These are phyloP conservation scores for Botrylloides violaceus DNA, from an alignment of 23 tunicate genomes.

Conservation along the genomic window DNA sequence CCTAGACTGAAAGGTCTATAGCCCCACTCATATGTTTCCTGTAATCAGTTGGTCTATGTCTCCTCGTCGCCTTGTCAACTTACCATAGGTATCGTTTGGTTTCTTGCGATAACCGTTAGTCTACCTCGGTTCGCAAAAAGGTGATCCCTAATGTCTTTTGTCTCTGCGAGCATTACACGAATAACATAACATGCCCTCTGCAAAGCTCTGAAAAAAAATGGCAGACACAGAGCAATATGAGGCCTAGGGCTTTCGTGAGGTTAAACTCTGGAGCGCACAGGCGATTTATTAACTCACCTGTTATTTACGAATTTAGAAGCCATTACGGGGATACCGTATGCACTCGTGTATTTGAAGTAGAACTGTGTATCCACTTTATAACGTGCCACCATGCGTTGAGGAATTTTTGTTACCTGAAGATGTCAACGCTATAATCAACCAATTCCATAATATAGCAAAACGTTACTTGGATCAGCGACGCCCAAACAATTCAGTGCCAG, in stretches of 20 bases:
- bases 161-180: conserved; percentile 45
- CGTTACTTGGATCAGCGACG: too few relatives aligned
- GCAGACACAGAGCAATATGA: too few relatives aligned
- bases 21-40: too few relatives aligned
- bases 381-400: not conserved
- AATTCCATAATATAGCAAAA: too few relatives aligned
- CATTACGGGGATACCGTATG: conserved; percentile 47
- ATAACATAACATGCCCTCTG: conserved; percentile 51
- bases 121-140: conserved; percentile 47
- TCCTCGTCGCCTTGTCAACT: too few relatives aligned
- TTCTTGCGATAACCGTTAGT: conserved; percentile 39
- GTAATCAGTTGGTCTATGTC: too few relatives aligned
- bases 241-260: too few relatives aligned
- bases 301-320: conserved; percentile 17
- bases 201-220: conserved; percentile 37
- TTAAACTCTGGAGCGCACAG: too few relatives aligned
- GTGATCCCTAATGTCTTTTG: conserved; percentile 39
- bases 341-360: conserved; percentile 41
- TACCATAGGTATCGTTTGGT: conserved; percentile 41
- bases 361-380: conserved; percentile 30
- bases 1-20: too few relatives aligned
- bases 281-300: conserved; percentile 14
- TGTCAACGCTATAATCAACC: too few relatives aligned
- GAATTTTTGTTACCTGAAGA: not conserved
- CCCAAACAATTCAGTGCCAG: too few relatives aligned